phyloP scores from a whole-genome alignment of 1,140 invertebrate species.

The Spodoptera frugiperda region DNA sequence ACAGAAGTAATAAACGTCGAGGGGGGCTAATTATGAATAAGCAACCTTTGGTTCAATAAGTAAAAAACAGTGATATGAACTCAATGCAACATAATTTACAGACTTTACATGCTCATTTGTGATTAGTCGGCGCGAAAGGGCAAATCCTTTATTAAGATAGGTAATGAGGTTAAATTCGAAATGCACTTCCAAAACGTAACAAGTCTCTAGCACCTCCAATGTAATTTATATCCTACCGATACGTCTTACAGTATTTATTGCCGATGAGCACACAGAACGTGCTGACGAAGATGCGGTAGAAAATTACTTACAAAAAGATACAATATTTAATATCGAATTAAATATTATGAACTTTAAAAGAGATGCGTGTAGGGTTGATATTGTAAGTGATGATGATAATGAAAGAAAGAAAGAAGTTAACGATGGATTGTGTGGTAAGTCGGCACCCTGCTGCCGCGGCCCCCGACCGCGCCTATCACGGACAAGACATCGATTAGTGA shows the following conservation, averaged over 20 bases:
- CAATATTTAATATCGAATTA: conserved; percentile 72
- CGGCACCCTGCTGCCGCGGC: conserved; percentile 85
- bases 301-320: conserved; percentile 82
- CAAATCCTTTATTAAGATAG: conserved; percentile 86
- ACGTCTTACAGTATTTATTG: conserved; percentile 69
- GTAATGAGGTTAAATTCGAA: conserved; percentile 84
- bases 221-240: conserved; percentile 70
- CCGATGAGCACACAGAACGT: conserved; percentile 59
- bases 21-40: conserved; percentile 86
- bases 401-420: conserved; percentile 86
- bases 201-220: conserved; percentile 56
- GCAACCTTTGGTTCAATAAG: conserved; percentile 77
- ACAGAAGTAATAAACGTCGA: conserved; percentile 84
- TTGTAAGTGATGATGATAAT: conserved; percentile 74
- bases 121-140: conserved; percentile 86
- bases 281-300: conserved; percentile 84
- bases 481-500: conserved; percentile 86
- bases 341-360: conserved; percentile 71
- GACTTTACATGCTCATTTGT: conserved; percentile 86
- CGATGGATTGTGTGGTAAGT: conserved; percentile 86
- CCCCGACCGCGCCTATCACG: conserved; percentile 84
- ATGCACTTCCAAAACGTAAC: conserved; percentile 61
- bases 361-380: conserved; percentile 72
- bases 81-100: conserved; percentile 85
- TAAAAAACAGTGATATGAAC: conserved; percentile 82